Evolutionary conservation across 2,888 invertebrate species (phyloP), one percentile per base, ranked within the genome.

Genomic region (Drosophila tanythrix): DNA sequence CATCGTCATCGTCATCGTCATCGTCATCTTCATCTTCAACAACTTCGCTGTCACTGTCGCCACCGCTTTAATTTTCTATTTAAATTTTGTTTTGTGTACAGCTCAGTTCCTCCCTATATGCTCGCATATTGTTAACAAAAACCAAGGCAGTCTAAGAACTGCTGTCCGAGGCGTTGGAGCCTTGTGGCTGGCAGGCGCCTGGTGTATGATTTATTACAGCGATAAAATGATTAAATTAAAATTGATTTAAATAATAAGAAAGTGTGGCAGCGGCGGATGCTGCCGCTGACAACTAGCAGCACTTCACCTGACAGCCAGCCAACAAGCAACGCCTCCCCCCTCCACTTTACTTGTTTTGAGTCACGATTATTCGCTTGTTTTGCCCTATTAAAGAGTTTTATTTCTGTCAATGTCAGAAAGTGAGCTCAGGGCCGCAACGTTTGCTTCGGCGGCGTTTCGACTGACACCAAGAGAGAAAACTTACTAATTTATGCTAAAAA

Each of bases 201-300:
- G 76, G 72, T 71, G 64, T 58, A 87, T 89, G 90, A 89, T 90
- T 89, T 89, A 89, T 90, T 83, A 82, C 74, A 79, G 65, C 76
- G 82, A 87, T 84, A 89, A 90, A 90, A 83, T 83, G 90, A 85
- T 89, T 90, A 89, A 90, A 90, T 90, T 90, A 77, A 87, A 89
- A 89, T 88, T 89, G 88, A 89, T 90, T 89, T 87, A 90, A 87
- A 81, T 76, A 76, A 77, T 76, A 74, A 73, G 72, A n/a, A 70
- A 74, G 46, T 46, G 27, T 25, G 60, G 29, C 58, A 53, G 25
- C 27, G 29, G 6, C 31, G 48, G 57, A 52, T 40, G 62, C 66
- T 72, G 73, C 40, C 46, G 58, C 46, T 64, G 61, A 59, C 70
- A 74, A 64, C 75, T 70, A 74, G 43, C 63, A 57, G 51, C 57